Conservation (phyloP, 2,888 invertebrate species). For the Andricus quercusramuli region DNA sequence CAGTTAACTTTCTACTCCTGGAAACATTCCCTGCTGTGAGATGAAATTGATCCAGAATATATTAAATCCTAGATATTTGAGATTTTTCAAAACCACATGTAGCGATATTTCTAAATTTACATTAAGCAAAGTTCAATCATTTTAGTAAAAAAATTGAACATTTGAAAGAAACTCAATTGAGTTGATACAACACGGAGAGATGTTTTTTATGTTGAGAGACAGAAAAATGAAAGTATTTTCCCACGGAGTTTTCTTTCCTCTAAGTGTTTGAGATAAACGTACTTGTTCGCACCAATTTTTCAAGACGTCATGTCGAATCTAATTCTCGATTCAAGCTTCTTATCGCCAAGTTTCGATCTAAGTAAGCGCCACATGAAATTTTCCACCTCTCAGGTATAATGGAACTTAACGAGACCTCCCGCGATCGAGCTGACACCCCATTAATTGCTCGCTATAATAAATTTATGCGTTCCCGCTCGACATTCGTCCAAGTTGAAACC, state of each 20-base stretch:
- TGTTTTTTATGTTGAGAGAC: no score
- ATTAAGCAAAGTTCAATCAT: no score
- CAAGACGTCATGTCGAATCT: slow-evolving; percentile 41
- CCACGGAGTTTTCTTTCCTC: not conserved
- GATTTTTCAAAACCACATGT: no score
- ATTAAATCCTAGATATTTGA: not conserved
- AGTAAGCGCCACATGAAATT: slow-evolving; percentile 55
- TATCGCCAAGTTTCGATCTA: slow-evolving; percentile 45
- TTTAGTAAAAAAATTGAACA: no score
- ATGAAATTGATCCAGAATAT: not conserved
- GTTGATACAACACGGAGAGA: not conserved
- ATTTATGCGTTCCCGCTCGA: slow-evolving; percentile 50
- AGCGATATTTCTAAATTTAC: no score
- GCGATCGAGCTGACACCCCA: slow-evolving; percentile 57
- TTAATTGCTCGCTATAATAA: slow-evolving; percentile 57
- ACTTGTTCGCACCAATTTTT: slow-evolving; percentile 34
- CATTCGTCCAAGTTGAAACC: slow-evolving; percentile 55
- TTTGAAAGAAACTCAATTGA: not conserved
- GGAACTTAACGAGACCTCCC: slow-evolving; percentile 58
- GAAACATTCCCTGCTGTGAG: not conserved
- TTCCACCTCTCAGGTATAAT: slow-evolving; percentile 56
- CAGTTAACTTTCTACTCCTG: not conserved
- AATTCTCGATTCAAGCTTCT: slow-evolving; percentile 52
- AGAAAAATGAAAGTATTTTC: not conserved
- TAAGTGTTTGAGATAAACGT: slow-evolving; percentile 19